A percentile compares a stretch with the other conserved stretches of the same genome.
These are phyloP conservation scores for Pseudoatta argentina DNA, from an alignment of 1,140 invertebrate genomes.

Conservation along the genomic window DNA sequence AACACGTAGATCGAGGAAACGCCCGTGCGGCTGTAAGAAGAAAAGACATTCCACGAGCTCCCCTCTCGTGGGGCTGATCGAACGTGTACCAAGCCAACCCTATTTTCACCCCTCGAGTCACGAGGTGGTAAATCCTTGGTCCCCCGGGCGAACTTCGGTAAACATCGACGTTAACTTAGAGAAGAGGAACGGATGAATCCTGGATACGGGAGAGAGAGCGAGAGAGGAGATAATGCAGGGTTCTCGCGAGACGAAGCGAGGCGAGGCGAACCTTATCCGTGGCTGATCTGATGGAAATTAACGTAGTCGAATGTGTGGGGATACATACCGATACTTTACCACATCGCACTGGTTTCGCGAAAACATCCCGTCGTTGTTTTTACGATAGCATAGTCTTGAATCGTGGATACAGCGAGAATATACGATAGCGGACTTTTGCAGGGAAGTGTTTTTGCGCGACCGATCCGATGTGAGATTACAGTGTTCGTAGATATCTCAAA, in stretches of 20 bases:
- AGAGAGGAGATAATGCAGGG: slow-evolving; percentile 31
- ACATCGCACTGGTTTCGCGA: slow-evolving; percentile 18
- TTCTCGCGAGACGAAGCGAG: slow-evolving; percentile 4
- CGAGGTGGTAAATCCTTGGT: slow-evolving; percentile 62
- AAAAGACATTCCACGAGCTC: slow-evolving; percentile 27
- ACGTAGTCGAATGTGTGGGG: not conserved
- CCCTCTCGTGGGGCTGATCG: slow-evolving; percentile 64
- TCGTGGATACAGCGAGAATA: not conserved
- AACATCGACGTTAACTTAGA: slow-evolving; percentile 68
- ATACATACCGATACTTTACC: slow-evolving; percentile 14
- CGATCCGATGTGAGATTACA: not conserved
- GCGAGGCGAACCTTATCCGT: slow-evolving; percentile 2
- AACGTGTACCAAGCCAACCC: slow-evolving; percentile 69
- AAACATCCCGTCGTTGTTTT: slow-evolving; percentile 27
- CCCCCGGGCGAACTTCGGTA: slow-evolving; percentile 64
- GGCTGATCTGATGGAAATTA: slow-evolving; percentile 42
- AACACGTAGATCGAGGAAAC: slow-evolving; percentile 55
- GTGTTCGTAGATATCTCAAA: not conserved
- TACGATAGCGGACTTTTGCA: slow-evolving; percentile 19
- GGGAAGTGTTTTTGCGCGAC: slow-evolving; percentile 4
- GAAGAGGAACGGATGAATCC: not conserved
- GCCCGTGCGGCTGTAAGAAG: slow-evolving; percentile 6
- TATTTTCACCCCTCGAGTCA: slow-evolving; percentile 58
- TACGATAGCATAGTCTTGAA: slow-evolving; percentile 27
- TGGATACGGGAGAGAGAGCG: slow-evolving; percentile 22